These are phyloP conservation scores for Oxycera nigricornis DNA, from an alignment of 2,888 invertebrate genomes.

Conservation along the genomic window DNA sequence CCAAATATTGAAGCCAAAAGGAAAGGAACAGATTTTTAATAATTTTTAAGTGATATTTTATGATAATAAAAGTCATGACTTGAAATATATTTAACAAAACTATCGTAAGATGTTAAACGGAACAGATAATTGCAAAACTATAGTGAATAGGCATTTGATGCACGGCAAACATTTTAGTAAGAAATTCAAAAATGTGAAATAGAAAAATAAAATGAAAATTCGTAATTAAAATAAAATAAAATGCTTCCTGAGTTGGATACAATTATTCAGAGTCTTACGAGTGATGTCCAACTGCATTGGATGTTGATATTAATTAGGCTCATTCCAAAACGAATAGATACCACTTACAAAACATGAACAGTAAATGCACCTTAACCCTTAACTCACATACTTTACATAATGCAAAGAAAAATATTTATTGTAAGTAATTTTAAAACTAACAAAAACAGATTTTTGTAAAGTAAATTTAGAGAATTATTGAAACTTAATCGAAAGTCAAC, in stretches of 20 bases:
- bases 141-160: slow-evolving; percentile 31
- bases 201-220: background rate
- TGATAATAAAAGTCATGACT: too few relatives aligned
- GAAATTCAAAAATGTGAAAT: too few relatives aligned
- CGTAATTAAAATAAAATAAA: background rate
- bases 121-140: background rate
- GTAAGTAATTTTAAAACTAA: slow-evolving; percentile 3
- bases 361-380: background rate
- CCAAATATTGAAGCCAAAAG: slow-evolving; percentile 16
- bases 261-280: too few relatives aligned
- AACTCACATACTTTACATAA: background rate
- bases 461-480: slow-evolving; percentile 8
- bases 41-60: slow-evolving; percentile 45
- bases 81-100: too few relatives aligned
- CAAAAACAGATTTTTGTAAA: slow-evolving; percentile 14
- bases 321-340: too few relatives aligned
- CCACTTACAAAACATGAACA: background rate
- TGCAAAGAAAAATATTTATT: background rate
- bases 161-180: slow-evolving; percentile 25
- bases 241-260: background rate
- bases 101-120: background rate
- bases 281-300: too few relatives aligned
- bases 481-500: slow-evolving; percentile 2
- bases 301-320: too few relatives aligned
- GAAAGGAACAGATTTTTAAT: slow-evolving; percentile 38